These are phyloP conservation scores for Arion vulgaris DNA, from an alignment of 1,140 invertebrate species.

Conservation along the genomic window DNA sequence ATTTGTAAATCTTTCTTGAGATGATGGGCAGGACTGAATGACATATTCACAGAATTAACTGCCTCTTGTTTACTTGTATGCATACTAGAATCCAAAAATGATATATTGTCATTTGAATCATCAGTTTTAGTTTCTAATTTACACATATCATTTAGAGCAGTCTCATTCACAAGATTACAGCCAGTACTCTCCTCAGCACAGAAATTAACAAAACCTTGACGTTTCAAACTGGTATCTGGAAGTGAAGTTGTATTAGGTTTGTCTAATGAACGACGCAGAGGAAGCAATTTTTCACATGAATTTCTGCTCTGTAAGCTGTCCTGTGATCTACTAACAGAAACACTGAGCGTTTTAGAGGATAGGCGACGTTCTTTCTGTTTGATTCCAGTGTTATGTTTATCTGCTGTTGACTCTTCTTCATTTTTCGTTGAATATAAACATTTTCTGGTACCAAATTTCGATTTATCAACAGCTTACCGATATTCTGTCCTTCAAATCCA, in stretches of 20 bases:
- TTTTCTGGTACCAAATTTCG: no score
- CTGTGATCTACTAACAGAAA: neutral
- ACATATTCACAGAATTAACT: neutral
- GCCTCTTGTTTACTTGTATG: neutral
- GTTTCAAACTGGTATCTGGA: neutral
- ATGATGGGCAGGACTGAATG: no score
- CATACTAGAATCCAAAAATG: neutral
- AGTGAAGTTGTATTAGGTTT: neutral
- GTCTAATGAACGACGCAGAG: constrained; percentile 12
- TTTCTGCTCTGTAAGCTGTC: neutral
- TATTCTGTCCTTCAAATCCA: no score
- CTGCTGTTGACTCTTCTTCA: neutral
- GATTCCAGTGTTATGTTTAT: neutral
- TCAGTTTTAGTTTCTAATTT: neutral
- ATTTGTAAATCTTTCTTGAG: neutral
- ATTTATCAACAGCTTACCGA: no score
- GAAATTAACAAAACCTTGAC: neutral
- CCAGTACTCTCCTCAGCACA: neutral
- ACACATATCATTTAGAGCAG: neutral
- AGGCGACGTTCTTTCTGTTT: neutral
- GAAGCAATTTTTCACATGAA: neutral
- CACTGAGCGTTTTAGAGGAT: neutral
- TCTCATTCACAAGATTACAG: neutral
- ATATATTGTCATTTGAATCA: neutral
- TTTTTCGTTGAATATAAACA: neutral